These are phyloP conservation scores for Phaedon cochleariae DNA, from an alignment of 2,888 invertebrate species.

Conservation along the genomic window DNA sequence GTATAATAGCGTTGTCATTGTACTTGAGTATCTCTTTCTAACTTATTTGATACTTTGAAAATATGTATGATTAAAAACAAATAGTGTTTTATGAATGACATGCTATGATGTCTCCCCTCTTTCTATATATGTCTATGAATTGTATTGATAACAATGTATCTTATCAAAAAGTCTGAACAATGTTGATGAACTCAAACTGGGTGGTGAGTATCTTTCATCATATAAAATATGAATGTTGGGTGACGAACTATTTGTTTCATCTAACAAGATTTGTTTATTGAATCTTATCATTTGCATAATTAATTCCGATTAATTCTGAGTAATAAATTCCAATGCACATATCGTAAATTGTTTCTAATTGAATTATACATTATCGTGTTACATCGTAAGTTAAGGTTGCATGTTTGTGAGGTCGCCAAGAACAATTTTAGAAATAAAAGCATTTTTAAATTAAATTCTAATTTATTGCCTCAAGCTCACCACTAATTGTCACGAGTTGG, in stretches of 20 bases:
- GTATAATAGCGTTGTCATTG: no score
- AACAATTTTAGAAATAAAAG: conserved; percentile 21
- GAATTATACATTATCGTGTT: conserved; percentile 41
- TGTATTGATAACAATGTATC: no score
- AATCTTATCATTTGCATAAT: conserved; percentile 27
- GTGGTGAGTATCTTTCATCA: neutral
- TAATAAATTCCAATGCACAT: conserved; percentile 41
- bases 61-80: no score
- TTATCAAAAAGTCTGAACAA: neutral
- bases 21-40: no score
- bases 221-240: neutral
- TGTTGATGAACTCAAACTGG: neutral
- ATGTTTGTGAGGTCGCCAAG: conserved; percentile 26
- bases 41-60: no score
- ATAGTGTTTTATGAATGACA: no score
- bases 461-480: conserved; percentile 29
- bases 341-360: conserved; percentile 47
- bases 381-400: conserved; percentile 33
- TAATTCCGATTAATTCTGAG: conserved; percentile 47
- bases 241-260: neutral
- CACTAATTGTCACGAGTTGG: conserved; percentile 25
- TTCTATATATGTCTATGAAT: no score
- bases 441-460: conserved; percentile 23
- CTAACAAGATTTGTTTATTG: neutral
- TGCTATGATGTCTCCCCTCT: no score